Evolutionary conservation across 2,113 vertebrate genomes (phyloP).

Genomic region (Oreocharis arfaki): DNA sequence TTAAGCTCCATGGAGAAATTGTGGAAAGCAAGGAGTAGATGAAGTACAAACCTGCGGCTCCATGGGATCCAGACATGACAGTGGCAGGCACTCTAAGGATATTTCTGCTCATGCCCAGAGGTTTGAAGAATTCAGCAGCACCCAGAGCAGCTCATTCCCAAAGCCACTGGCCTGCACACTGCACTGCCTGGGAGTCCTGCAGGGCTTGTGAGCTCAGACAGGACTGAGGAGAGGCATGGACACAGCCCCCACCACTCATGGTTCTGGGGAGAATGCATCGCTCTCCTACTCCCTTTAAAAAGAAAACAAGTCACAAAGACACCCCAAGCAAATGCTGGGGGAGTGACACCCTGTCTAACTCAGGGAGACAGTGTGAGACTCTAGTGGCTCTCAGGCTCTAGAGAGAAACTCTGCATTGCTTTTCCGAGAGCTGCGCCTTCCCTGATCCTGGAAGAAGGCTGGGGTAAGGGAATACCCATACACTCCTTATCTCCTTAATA

Average conservation of each 20-base stretch:
- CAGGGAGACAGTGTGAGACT: neutral
- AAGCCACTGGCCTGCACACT: neutral
- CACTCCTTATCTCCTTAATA: neutral
- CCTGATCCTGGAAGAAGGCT: neutral
- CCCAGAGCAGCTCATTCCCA: neutral
- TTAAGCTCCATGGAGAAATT: neutral
- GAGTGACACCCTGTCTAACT: neutral
- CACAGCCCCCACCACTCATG: neutral
- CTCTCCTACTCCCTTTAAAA: neutral
- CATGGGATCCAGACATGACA: neutral
- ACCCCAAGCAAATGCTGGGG: neutral
- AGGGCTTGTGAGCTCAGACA: neutral
- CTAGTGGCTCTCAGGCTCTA: neutral
- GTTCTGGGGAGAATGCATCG: rapidly evolving
- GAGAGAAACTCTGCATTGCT: neutral
- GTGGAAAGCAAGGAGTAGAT: neutral
- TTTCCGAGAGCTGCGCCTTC: neutral
- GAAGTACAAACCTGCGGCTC: neutral
- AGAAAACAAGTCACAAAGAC: neutral
- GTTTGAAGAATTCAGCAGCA: neutral
- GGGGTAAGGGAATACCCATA: neutral
- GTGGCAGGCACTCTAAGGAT: neutral
- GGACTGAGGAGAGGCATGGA: neutral
- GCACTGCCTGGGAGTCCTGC: neutral
- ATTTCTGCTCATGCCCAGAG: neutral